phyloP scores from a whole-genome alignment of 2,797 vertebrate genomes.

The Natrix natrix region DNA sequence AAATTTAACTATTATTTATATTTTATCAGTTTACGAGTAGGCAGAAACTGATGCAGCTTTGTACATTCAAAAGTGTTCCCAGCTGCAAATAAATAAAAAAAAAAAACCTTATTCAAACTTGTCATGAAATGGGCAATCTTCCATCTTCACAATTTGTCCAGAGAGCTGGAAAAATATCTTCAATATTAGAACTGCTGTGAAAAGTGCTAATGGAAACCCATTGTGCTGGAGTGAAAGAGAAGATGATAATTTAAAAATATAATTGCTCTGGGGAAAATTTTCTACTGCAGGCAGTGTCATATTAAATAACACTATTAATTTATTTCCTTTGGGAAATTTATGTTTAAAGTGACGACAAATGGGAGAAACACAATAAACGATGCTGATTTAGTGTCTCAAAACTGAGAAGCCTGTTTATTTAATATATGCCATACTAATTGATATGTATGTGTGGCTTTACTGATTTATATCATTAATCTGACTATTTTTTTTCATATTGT shows the following conservation, averaged over 20 bases:
- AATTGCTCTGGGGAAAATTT: background rate
- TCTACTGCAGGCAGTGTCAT: background rate
- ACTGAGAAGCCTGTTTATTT: background rate
- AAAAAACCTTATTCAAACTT: background rate
- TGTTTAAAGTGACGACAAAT: background rate
- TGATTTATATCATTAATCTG: background rate
- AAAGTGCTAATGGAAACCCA: slow-evolving; percentile 20
- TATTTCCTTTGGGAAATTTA: background rate
- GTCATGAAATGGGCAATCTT: background rate
- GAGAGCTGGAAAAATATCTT: background rate
- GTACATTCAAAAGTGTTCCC: background rate
- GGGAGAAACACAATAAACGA: background rate
- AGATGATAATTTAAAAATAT: slow-evolving; percentile 13
- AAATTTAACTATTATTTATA: background rate
- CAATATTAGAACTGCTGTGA: background rate
- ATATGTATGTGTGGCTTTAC: background rate
- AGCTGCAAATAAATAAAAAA: background rate
- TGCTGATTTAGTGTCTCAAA: background rate
- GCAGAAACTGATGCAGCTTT: background rate
- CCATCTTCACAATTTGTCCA: background rate
- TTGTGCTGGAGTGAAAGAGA: slow-evolving; percentile 1
- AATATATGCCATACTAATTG: background rate
- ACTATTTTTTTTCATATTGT: background rate
- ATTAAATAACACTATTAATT: slow-evolving; percentile 7
- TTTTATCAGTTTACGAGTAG: background rate